Base-by-base conservation (phyloP, 2,797 vertebrate species). In the Sphenopsis melanotis region DNA sequence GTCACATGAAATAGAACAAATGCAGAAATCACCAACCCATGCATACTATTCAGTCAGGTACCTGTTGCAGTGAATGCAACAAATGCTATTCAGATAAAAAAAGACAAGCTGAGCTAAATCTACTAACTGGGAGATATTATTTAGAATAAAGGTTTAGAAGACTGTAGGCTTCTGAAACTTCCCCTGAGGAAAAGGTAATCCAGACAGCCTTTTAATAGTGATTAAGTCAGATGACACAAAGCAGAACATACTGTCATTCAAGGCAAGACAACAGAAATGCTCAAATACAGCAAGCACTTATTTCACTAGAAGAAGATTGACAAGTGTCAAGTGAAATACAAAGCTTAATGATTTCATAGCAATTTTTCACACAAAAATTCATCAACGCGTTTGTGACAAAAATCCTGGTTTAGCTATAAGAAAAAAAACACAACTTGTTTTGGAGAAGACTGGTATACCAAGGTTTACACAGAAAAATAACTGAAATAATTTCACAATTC, bases 171-270 rank as follows among this genome's bases (percentile, higher is more conserved):
- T 84, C 50, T 72, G 32, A 72, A 76, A 71, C 20, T 27, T 87
- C 56, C 53, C 75, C 44, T 39, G 18, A 74, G 57, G 19, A 79
- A 87, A 68, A 63, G 2, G 9, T 26, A 93, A 83, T 36, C 80
- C 72, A 96, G 91, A 79, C 77, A 52, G 72, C 26, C 49, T 87
- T 91, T 41, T 70, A 87, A 46, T 5, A 90, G 34, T 23, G 17
- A 87, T 83, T 94, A 89, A 79, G 41, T 83, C 71, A 84, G 80
- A 46, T 81, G 60, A 82, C 59, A 95, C 37, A 92, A 85, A 91
- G 46, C 87, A 95, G 89, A 94, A 95, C 18, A 75, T 41, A 27
- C 52, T 70, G 53, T 75, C 82, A 93, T 69, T 57, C 82, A 83
- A 80, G 27, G 27, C n/a, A 89, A 87, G 56, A 13, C n/a, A 92